Evolutionary conservation across 2,797 vertebrate genomes (phyloP), one percentile per base, ranked within the genome.

Genomic region (Loris lydekkerianus): DNA sequence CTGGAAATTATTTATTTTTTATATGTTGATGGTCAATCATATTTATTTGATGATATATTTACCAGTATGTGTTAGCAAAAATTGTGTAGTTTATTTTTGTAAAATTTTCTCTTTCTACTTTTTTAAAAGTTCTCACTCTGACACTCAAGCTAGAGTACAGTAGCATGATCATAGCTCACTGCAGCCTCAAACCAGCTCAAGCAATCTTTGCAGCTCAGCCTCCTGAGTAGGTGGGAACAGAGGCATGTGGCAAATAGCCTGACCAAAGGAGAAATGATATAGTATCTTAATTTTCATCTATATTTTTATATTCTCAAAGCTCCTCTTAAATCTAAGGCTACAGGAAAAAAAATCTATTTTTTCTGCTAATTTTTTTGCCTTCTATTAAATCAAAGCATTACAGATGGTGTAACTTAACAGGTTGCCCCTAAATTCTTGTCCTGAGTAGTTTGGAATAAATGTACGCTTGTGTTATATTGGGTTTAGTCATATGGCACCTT

Each of bases 21-120:
- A 17, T 72, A 80, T 76, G 4, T 81, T 72, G 13, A 72, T 89
- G 1, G 3, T 8, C 10, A 91, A 29, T 4, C 10, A 81, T 40
- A 92, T 61, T 96, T 82, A 7, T 86, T 95, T 70, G 77, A 29
- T 83, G 13, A 86, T 94, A 75, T 67, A 69, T 76, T 90, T 61
- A n/a, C 69, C 91, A 86, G 21, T 81, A 81, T 65, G 1, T n/a
- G 7, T 9, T 72, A 81, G 3, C 31, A 90, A 29, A 89, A 76
- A 82, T 58, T 91, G 80, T 43, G 86, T 76, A 31, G 21, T 67
- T n/a, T n/a, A 67, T 67, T 67, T 67, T 6, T 31, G 18, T n/a
- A 67, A 9, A 67, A 31, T 67, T 67, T 17, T n/a, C 17, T 67
- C 63, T 67, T 67, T 67, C 3, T 67, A 17, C 31, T 31, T 14